phyloP scores from a whole-genome alignment of 1,140 invertebrate genomes.

The Carposina sasakii region DNA sequence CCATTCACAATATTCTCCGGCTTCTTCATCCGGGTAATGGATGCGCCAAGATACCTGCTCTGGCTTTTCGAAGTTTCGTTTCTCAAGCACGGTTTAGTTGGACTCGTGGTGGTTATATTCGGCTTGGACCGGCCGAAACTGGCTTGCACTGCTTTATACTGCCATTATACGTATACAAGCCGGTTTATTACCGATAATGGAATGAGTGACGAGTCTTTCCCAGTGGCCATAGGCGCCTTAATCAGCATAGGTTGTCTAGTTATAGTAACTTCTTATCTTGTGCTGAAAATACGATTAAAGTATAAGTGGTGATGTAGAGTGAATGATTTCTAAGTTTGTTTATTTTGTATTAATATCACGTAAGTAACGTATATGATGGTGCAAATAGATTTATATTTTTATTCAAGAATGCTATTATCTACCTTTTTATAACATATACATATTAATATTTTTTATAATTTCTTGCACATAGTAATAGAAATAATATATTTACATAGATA shows the following conservation, averaged over 20 bases:
- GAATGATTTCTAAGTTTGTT: not conserved
- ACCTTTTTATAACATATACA: too few species aligned
- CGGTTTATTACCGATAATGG: constrained; percentile 81
- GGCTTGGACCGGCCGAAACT: constrained; percentile 81
- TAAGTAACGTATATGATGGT: not conserved
- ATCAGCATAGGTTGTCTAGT: constrained; percentile 75
- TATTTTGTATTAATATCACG: too few species aligned
- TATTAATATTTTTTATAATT: too few species aligned
- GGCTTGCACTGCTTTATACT: constrained; percentile 77
- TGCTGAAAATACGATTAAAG: constrained; percentile 78
- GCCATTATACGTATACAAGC: constrained; percentile 80
- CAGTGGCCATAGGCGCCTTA: constrained; percentile 71
- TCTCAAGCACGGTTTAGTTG: constrained; percentile 84
- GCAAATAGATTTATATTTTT: too few species aligned
- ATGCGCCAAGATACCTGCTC: constrained; percentile 84
- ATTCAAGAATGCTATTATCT: too few species aligned
- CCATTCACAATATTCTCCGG: constrained; percentile 92
- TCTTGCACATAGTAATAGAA: too few species aligned
- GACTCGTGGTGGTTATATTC: constrained; percentile 75
- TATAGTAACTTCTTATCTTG: constrained; percentile 78
- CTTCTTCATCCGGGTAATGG: constrained; percentile 89
- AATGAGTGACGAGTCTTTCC: constrained; percentile 80
- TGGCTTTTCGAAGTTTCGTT: constrained; percentile 93
- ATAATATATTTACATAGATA: too few species aligned
- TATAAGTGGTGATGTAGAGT: constrained; percentile 64